phyloP scores from a whole-genome alignment of 92 coral and sea anemone genomes.

The Zoanthus solanderi region DNA sequence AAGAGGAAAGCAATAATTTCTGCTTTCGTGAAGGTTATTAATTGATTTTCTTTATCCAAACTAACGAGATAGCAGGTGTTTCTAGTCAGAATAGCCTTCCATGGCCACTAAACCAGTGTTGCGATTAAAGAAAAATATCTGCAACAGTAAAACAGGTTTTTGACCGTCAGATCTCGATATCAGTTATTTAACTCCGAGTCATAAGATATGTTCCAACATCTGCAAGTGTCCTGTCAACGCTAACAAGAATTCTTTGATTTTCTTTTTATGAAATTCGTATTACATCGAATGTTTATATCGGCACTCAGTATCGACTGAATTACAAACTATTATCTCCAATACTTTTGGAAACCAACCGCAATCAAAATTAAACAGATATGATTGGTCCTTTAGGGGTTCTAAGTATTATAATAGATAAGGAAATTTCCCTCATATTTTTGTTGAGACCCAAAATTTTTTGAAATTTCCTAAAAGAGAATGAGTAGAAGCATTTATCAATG shows the following conservation, averaged over 20 bases:
- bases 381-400: not conserved
- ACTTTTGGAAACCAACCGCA: not conserved
- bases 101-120: not conserved
- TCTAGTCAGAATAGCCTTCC: not conserved
- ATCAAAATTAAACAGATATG: not conserved
- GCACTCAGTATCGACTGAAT: not conserved
- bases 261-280: not conserved
- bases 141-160: not conserved
- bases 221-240: too few relatives aligned
- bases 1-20: constrained; percentile 16
- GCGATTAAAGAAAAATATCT: not conserved
- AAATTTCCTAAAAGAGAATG: too few relatives aligned
- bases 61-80: constrained; percentile 33
- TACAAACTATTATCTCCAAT: not conserved
- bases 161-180: not conserved
- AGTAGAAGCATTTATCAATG: too few relatives aligned
- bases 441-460: too few relatives aligned
- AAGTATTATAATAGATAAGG: not conserved
- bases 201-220: not conserved
- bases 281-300: not conserved
- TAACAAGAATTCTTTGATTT: not conserved
- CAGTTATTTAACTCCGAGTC: not conserved
- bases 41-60: constrained; percentile 26
- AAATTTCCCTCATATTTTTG: too few relatives aligned
- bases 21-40: constrained; percentile 26